phyloP scores from a whole-genome alignment of 2,797 vertebrate species.

The Myripristis jacobus region DNA sequence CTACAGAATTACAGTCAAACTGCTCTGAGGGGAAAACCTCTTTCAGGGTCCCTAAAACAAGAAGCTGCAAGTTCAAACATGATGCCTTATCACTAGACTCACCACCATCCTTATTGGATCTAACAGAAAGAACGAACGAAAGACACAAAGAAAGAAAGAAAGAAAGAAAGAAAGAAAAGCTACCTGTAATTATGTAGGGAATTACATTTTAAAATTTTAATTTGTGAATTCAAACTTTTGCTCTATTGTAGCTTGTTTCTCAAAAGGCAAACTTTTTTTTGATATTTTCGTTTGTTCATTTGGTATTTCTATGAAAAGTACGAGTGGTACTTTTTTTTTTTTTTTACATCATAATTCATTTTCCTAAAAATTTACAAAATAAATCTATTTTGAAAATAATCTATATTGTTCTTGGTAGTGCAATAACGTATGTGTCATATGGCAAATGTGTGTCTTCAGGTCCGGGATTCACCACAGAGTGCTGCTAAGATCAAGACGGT shows the following conservation, averaged over 20 bases:
- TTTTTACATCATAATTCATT: background rate
- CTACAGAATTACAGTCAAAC: constrained; percentile 10
- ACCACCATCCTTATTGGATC: too few species aligned
- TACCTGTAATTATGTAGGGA: too few species aligned
- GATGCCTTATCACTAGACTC: too few species aligned
- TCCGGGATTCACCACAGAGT: constrained; percentile 1
- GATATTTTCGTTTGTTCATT: background rate
- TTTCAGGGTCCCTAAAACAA: background rate
- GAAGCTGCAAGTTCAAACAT: background rate
- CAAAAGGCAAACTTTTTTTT: background rate
- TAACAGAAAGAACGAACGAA: too few species aligned
- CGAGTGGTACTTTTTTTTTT: background rate
- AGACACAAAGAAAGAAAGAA: too few species aligned
- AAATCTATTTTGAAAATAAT: constrained; percentile 8
- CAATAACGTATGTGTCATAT: constrained; percentile 28
- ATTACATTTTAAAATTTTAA: too few species aligned
- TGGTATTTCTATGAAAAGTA: background rate
- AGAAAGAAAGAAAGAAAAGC: too few species aligned
- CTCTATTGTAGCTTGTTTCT: too few species aligned
- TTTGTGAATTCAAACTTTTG: too few species aligned
- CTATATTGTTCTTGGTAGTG: constrained; percentile 28
- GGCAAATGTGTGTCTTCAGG: background rate
- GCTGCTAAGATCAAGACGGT: constrained; percentile 18
- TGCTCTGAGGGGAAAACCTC: constrained; percentile 6
- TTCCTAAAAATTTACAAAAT: background rate